Conservation (phyloP, 2,113 vertebrate species). For the Nyctereutes procyonoides region DNA sequence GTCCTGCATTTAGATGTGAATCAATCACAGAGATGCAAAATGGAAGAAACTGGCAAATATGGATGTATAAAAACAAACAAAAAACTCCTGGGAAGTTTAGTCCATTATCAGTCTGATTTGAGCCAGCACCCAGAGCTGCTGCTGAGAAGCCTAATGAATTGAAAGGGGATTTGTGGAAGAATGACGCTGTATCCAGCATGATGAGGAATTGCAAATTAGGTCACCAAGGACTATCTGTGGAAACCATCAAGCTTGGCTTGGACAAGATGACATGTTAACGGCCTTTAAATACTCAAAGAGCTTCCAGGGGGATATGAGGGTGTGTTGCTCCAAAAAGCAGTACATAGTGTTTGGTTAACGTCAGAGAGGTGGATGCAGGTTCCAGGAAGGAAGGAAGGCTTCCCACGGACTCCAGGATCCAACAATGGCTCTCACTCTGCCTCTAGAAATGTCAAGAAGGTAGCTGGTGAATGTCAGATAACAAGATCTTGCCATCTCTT, state of each 20-base stretch:
- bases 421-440: neutral
- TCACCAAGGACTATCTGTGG: neutral
- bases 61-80: neutral
- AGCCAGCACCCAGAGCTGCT: neutral
- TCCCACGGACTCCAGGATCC: neutral
- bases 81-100: neutral
- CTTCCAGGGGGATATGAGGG: neutral
- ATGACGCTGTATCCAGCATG: fast-evolving
- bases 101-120: neutral
- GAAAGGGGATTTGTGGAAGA: neutral
- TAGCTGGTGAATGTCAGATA: neutral
- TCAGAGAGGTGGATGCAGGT: neutral
- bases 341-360: neutral
- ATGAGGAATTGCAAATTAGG: neutral
- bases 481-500: neutral
- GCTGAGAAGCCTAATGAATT: neutral
- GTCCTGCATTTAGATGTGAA: neutral
- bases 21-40: neutral
- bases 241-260: neutral
- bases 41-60: neutral
- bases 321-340: neutral
- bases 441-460: neutral
- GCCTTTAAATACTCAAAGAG: neutral
- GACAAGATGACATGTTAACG: neutral
- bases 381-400: neutral